Evolutionary conservation across 2,113 vertebrate genomes (phyloP).

Genomic region (Labeo catla): DNA sequence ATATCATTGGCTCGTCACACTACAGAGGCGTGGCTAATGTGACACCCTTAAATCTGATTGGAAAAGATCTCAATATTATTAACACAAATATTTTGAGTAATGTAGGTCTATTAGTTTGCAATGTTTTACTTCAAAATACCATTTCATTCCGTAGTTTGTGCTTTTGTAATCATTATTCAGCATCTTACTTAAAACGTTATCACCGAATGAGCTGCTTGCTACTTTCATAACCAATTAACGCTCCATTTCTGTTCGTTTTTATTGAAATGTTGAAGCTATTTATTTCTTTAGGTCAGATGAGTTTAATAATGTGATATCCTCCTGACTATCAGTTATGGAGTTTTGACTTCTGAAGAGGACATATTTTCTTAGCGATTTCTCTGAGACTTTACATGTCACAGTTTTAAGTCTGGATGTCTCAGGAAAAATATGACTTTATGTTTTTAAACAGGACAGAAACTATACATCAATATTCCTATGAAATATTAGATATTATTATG

Average conservation of each 20-base stretch:
- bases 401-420: too few species aligned
- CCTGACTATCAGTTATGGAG: too few species aligned
- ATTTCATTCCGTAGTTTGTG: background rate
- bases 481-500: too few species aligned
- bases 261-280: background rate
- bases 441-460: too few species aligned
- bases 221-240: background rate
- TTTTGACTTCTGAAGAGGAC: too few species aligned
- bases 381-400: too few species aligned
- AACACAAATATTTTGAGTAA: background rate
- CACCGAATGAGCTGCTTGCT: background rate
- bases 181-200: background rate
- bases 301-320: background rate
- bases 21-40: background rate
- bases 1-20: slow-evolving; percentile 5
- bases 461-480: too few species aligned
- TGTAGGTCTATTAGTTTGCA: background rate
- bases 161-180: background rate
- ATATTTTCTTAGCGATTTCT: too few species aligned
- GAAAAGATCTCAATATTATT: background rate
- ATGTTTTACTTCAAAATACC: background rate
- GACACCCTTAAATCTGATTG: background rate
- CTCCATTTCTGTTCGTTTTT: background rate
- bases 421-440: too few species aligned
- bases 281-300: background rate